Evolutionary conservation across 2,888 invertebrate species (phyloP), one percentile per base, ranked within the genome.

Genomic region (Erebia palarica): DNA sequence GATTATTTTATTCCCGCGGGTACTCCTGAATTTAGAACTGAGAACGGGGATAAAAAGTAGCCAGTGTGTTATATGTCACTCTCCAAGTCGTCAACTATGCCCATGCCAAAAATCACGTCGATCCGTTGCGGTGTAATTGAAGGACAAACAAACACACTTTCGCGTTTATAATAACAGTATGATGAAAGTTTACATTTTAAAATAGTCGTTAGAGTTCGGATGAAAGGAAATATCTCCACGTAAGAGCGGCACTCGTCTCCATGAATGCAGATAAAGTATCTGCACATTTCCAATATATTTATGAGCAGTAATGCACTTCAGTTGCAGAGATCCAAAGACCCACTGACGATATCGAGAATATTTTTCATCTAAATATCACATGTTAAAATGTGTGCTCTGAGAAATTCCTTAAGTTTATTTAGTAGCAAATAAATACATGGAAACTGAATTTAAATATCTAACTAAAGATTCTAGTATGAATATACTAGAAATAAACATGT

Each of bases 281-380:
- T 47, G 44, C 47, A 21, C 44, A 65, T 65, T 53, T 65, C 59
- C 65, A 70, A 66, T 70, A 66, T 47, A 70, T 70, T 70, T 66
- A 70, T 55, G 70, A 70, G 53, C 65, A 55, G 65, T 59, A 70
- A 61, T 70, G 60, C 70, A 70, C 47, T 69, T 64, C 21, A 66
- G 57, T 69, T 59, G 47, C 53, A 53, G 60, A 10, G 65, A 16
- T 65, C 63, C 36, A 59, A 55, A 65, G 53, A 66, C 47, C 13
- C 21, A 57, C 55, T 44, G 66, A 18, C 57, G 57, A 21, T 36
- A 59, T 65, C 42, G 60, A 14, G 70, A 70, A 70, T 65, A 70
- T 70, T 66, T 65, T 66, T 70, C 70, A 70, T 70, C 70, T 65
- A 66, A 70, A 70, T 65, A 70, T 70, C 55, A 70, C 65, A 70